phyloP scores from a whole-genome alignment of 2,113 vertebrate species.

The Mobula birostris region DNA sequence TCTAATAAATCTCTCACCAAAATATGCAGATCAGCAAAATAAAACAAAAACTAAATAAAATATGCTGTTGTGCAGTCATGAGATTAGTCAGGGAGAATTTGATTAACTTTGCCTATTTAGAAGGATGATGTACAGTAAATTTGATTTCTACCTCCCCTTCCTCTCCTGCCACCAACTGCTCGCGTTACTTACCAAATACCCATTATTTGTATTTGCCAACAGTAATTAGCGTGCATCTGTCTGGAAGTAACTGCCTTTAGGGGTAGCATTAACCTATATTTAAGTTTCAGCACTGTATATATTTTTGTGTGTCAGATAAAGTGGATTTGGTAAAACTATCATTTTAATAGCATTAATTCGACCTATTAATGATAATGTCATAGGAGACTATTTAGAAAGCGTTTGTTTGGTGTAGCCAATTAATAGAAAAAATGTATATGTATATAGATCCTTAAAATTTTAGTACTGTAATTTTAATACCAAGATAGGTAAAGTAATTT shows the following conservation, averaged over 20 bases:
- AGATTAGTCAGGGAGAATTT: neutral
- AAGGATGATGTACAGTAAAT: neutral
- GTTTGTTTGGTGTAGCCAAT: too few relatives aligned
- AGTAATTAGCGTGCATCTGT: neutral
- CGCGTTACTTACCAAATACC: neutral
- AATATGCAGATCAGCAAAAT: too few relatives aligned
- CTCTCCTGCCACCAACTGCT: neutral
- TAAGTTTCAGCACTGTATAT: neutral
- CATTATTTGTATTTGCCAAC: neutral
- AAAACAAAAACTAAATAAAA: too few relatives aligned
- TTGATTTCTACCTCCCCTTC: neutral
- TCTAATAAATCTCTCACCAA: too few relatives aligned
- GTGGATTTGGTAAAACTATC: neutral
- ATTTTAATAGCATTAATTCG: too few relatives aligned
- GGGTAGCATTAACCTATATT: slow-evolving; percentile 24
- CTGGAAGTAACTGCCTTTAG: slow-evolving; percentile 5
- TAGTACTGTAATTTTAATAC: too few relatives aligned
- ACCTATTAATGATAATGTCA: too few relatives aligned
- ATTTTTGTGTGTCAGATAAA: neutral
- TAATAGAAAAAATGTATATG: too few relatives aligned
- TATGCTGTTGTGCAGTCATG: neutral
- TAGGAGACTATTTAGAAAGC: too few relatives aligned
- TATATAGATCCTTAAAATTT: too few relatives aligned
- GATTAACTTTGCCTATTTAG: neutral
- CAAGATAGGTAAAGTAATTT: too few relatives aligned